Conservation (phyloP, 2,113 vertebrate genomes). For the Prietella phreatophila region DNA sequence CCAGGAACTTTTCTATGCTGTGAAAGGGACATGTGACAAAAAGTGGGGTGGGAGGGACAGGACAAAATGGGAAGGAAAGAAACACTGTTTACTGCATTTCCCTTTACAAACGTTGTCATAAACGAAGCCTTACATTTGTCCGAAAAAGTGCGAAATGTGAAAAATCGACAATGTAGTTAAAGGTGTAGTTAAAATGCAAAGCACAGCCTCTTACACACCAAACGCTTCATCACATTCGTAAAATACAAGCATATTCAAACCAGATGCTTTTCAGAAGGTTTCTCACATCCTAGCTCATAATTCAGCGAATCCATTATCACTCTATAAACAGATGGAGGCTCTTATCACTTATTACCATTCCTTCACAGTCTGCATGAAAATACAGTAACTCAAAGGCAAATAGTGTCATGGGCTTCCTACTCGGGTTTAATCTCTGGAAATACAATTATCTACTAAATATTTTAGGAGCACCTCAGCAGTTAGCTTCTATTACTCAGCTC, state of each 20-base stretch:
- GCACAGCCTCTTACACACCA: not conserved
- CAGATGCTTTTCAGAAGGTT: not conserved
- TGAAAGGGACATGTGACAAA: slow-evolving; percentile 78
- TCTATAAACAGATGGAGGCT: not conserved
- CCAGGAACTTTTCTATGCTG: slow-evolving; percentile 80
- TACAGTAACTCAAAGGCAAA: not conserved
- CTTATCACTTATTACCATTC: slow-evolving; percentile 9
- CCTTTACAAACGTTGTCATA: slow-evolving; percentile 27
- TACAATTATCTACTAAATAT: not conserved
- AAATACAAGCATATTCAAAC: not conserved
- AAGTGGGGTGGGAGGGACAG: slow-evolving; percentile 31
- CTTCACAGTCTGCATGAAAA: not conserved
- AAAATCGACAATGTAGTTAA: not conserved
- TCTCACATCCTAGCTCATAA: not conserved
- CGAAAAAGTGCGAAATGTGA: not conserved
- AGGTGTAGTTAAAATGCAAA: not conserved
- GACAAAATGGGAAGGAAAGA: slow-evolving; percentile 7
- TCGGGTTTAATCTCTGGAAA: slow-evolving; percentile 24
- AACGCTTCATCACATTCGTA: not conserved
- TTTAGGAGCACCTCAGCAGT: slow-evolving; percentile 7
- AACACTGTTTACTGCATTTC: slow-evolving; percentile 61
- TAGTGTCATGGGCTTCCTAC: not conserved
- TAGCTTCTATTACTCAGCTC: slow-evolving; percentile 12
- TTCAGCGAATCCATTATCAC: slow-evolving; percentile 7
- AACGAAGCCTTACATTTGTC: not conserved